Percentiles rank a stretch among this genome's conserved stretches.
These are phyloP conservation scores for Yponomeuta plumbellus DNA, from an alignment of 2,888 invertebrate genomes.

Conservation along the genomic window DNA sequence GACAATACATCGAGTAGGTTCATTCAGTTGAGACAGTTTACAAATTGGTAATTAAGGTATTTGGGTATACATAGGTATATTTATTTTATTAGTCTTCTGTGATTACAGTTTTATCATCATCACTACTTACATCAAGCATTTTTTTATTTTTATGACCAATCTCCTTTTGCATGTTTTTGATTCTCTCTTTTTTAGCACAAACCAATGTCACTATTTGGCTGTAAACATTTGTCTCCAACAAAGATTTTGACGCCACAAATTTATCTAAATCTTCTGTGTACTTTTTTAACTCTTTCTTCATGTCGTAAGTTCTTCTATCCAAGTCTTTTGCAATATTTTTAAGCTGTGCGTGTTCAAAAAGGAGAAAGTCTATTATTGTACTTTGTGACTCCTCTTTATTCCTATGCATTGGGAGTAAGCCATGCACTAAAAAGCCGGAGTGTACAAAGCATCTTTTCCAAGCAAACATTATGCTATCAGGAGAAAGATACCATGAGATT, in stretches of 20 bases:
- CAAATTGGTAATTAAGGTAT: no score
- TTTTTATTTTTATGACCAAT: neutral
- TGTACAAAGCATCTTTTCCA: neutral
- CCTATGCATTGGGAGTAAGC: no score
- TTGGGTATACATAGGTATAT: neutral
- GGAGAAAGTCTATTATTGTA: neutral
- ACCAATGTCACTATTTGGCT: neutral
- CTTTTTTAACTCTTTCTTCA: neutral
- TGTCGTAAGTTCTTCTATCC: neutral
- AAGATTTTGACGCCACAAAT: neutral
- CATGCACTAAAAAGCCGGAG: conserved; percentile 12
- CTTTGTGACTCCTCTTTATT: no score
- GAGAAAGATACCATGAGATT: neutral
- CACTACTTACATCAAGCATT: neutral
- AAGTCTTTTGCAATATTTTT: neutral
- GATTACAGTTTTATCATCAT: neutral
- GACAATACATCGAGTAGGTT: no score
- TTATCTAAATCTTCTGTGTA: neutral
- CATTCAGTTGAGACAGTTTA: no score
- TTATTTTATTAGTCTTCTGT: neutral
- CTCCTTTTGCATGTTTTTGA: neutral
- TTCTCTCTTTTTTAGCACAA: neutral
- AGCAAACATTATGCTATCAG: neutral
- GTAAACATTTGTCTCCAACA: neutral
- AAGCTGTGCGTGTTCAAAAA: neutral